Evolutionary conservation across 2,113 vertebrate species (phyloP), one percentile per base, ranked within the genome.

Genomic region (Sakesphorus luctuosus): DNA sequence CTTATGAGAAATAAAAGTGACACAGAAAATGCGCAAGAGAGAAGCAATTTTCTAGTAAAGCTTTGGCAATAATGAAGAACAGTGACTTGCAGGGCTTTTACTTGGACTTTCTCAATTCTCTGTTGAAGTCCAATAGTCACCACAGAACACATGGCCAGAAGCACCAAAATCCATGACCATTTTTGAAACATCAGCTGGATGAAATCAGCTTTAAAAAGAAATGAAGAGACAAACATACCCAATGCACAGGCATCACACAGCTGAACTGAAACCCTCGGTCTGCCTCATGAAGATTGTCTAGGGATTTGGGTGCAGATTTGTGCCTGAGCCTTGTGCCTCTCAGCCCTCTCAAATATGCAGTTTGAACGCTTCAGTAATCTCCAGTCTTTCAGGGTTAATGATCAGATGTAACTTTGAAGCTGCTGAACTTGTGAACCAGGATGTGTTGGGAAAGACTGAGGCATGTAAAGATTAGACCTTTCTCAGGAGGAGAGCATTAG

Each of bases 401-500:
- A 94, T 94, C 91, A 95, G 89, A 87, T 55, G n/a, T 36, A 89
- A 44, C 86, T 93, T 82, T 94, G 95, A 91, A 94, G 91, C 58
- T 0, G 4, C 80, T 97, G 95, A 97, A 95, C 94, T 97, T 93
- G 73, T 95, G 95, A 96, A 96, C 90, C 94, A 89, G 94, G 89
- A 84, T 85, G 80, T 89, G 89, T 19, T 92, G 94, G 84, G 91
- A 94, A 94, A 89, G 65, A 80, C 87, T 0, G 6, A 56, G 76
- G 84, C 77, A 61, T 7, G 74, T 31, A 36, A 52, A 86, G 93
- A 77, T 96, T 36, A 93, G 95, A 89, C 62, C 35, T 63, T 94
- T 95, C 93, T 78, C 91, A 89, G 93, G 88, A 82, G 61, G 10
- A 43, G 38, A 47, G 52, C 1, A 29, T 17, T 59, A n/a, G 89